Conservation (phyloP, 2,888 invertebrate genomes). For the Euproctis similis region DNA sequence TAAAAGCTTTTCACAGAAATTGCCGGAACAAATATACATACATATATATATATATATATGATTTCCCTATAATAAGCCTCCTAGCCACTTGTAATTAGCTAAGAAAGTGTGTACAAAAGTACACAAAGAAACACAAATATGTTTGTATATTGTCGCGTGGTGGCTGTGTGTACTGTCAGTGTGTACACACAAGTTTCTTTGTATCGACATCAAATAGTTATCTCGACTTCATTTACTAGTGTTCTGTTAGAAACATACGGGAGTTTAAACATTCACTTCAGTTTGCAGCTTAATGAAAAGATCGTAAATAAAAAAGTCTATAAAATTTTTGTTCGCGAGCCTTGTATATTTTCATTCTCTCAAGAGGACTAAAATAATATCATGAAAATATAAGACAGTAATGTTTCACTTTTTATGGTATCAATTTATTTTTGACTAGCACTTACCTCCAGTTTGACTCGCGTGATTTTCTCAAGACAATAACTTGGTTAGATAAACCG, state of each 20-base stretch:
- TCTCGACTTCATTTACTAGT: slow-evolving; percentile 21
- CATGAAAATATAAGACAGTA: too few relatives aligned
- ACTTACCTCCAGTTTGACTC: too few relatives aligned
- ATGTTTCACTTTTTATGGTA: too few relatives aligned
- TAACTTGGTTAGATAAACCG: too few relatives aligned
- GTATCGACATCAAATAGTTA: slow-evolving; percentile 19
- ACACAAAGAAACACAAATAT: slow-evolving; percentile 9
- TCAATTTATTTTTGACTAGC: too few relatives aligned
- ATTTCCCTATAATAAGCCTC: slow-evolving; percentile 5
- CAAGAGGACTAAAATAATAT: too few relatives aligned
- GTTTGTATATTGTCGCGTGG: slow-evolving; percentile 19
- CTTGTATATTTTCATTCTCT: too few relatives aligned
- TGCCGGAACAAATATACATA: slow-evolving; percentile 1
- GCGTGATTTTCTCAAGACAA: too few relatives aligned
- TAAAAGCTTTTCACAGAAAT: background rate
- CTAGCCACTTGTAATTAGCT: slow-evolving; percentile 5
- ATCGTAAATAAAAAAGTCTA: too few relatives aligned
- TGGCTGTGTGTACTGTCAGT: slow-evolving; percentile 9
- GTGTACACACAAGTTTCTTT: slow-evolving; percentile 16
- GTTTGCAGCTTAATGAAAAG: too few relatives aligned
- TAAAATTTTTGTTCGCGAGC: too few relatives aligned
- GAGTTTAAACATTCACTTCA: slow-evolving; percentile 4
- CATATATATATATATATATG: too few relatives aligned
- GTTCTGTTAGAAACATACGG: slow-evolving; percentile 3
- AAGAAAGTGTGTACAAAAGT: slow-evolving; percentile 7